Conservation (phyloP, 2,113 vertebrate genomes). For the Sinocyclocheilus anophthalmus region DNA sequence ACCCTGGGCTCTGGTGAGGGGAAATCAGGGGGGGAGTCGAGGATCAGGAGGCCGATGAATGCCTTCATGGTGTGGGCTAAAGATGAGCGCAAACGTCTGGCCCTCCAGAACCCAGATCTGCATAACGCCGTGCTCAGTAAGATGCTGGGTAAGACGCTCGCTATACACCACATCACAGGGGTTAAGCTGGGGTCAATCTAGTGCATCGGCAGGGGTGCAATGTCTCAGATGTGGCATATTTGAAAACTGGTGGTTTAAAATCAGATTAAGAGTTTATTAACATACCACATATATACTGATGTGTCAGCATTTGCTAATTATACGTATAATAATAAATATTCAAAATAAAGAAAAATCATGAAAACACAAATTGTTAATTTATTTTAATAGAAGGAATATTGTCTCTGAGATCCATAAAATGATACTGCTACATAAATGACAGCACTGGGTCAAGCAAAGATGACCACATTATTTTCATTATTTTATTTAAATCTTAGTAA, state of each 20-base stretch:
- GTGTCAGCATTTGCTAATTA: background rate
- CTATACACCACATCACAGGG: background rate
- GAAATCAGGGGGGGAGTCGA: conserved; percentile 79
- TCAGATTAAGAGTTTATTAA: no score
- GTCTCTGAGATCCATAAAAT: no score
- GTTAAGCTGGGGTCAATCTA: background rate
- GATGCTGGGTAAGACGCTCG: conserved; percentile 88
- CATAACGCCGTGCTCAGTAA: conserved; percentile 97
- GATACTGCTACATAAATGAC: no score
- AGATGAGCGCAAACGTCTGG: conserved; percentile 89
- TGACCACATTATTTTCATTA: background rate
- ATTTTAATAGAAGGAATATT: background rate
- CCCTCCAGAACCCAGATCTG: conserved; percentile 92
- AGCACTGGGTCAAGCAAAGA: background rate
- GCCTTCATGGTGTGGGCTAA: conserved; percentile 95
- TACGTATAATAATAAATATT: background rate
- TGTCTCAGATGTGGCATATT: background rate
- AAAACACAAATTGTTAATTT: background rate
- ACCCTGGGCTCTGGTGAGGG: conserved; percentile 70
- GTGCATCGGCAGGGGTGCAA: background rate
- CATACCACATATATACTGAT: background rate
- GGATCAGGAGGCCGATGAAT: conserved; percentile 93
- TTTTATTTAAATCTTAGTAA: background rate
- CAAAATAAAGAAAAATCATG: background rate
- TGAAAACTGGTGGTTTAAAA: background rate